These are phyloP conservation scores for Ricordea florida DNA, from an alignment of 92 coral and sea anemone species.

Conservation along the genomic window DNA sequence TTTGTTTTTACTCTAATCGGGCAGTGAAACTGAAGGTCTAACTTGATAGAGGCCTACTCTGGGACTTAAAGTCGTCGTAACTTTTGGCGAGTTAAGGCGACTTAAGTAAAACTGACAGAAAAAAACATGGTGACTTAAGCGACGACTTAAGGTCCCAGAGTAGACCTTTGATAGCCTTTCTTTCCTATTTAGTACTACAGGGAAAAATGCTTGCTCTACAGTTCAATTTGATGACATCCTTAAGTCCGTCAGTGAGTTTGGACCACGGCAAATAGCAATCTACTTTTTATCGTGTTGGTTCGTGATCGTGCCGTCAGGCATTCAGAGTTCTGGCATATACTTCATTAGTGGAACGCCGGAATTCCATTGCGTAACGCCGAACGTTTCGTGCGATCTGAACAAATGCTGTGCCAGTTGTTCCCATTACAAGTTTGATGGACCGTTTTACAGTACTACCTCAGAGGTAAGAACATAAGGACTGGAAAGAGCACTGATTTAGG, in stretches of 20 bases:
- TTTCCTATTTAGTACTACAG: too few species aligned
- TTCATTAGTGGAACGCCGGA: conserved; percentile 68
- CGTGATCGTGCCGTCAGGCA: conserved; percentile 59
- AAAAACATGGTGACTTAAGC: too few species aligned
- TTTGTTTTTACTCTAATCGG: too few species aligned
- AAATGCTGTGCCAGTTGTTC: conserved; percentile 67
- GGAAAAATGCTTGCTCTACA: too few species aligned
- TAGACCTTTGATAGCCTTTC: too few species aligned
- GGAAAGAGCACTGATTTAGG: not conserved
- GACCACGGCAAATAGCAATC: conserved; percentile 52
- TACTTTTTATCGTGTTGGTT: conserved; percentile 59
- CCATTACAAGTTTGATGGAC: conserved; percentile 36
- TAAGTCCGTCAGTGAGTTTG: conserved; percentile 68
- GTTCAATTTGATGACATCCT: conserved; percentile 68
- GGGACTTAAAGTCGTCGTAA: too few species aligned
- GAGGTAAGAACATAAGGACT: conserved; percentile 24
- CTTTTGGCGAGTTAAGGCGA: too few species aligned
- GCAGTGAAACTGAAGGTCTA: too few species aligned
- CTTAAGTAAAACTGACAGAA: too few species aligned
- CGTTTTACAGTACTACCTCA: conserved; percentile 60
- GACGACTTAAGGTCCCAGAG: too few species aligned
- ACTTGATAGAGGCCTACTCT: too few species aligned
- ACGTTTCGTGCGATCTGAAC: conserved; percentile 32
- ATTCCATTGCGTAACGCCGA: conserved; percentile 44
- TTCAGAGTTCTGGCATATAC: conserved; percentile 47